phyloP scores from a whole-genome alignment of 2,797 vertebrate species.

The Chaunax sp. region DNA sequence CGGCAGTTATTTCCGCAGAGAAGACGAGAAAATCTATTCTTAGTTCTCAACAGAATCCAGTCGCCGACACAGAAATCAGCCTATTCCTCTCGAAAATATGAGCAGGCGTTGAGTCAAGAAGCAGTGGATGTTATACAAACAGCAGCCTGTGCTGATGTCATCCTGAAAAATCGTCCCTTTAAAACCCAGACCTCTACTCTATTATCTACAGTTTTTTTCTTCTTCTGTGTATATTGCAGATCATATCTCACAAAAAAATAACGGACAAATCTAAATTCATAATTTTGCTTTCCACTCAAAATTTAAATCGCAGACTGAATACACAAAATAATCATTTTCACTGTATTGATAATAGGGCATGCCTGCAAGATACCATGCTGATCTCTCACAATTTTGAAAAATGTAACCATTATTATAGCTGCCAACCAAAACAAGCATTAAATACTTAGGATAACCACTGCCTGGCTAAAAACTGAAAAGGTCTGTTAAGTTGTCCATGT shows the following conservation, averaged over 20 bases:
- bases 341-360: not conserved
- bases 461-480: too few relatives aligned
- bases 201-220: conserved; percentile 42
- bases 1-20: conserved; percentile 75
- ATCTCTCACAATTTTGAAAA: not conserved
- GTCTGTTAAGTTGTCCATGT: too few relatives aligned
- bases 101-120: conserved; percentile 72
- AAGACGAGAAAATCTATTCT: conserved; percentile 73
- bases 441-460: too few relatives aligned
- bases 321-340: not conserved
- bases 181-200: conserved; percentile 32
- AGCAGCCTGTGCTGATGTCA: conserved; percentile 65
- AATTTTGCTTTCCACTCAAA: not conserved
- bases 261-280: not conserved
- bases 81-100: conserved; percentile 74
- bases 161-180: conserved; percentile 54
- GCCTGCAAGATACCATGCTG: not conserved
- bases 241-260: conserved; percentile 21
- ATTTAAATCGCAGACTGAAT: not conserved
- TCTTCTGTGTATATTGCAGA: conserved; percentile 14
- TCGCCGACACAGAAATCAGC: conserved; percentile 61
- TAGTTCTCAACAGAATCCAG: conserved; percentile 77
- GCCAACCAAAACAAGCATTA: too few relatives aligned
- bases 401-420: not conserved
- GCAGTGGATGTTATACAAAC: conserved; percentile 69